A percentile compares a stretch with the other conserved stretches of the same genome.
Conservation (phyloP, 2,113 vertebrate genomes). For the Archocentrus centrarchus region DNA sequence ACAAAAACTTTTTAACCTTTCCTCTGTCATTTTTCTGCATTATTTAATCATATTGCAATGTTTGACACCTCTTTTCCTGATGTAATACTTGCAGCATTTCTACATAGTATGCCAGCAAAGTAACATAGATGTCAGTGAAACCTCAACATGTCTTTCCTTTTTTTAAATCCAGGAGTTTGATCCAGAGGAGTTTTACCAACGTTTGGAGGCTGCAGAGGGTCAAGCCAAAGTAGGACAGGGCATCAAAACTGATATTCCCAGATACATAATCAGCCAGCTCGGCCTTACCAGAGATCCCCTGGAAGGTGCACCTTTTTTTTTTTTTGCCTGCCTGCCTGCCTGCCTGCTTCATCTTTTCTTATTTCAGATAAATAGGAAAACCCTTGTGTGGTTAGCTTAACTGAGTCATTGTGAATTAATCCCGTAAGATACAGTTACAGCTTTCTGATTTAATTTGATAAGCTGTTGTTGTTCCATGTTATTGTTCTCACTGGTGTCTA, state of each 20-base stretch:
- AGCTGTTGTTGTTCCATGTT: neutral
- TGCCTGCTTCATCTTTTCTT: neutral
- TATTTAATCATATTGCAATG: neutral
- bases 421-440: neutral
- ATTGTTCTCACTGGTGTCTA: neutral
- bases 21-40: neutral
- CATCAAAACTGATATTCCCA: constrained; percentile 92
- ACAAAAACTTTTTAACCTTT: no score
- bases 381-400: neutral
- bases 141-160: neutral
- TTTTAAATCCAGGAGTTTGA: constrained; percentile 88
- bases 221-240: constrained; percentile 91
- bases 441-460: neutral
- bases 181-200: constrained; percentile 94
- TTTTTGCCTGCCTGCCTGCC: neutral
- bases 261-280: constrained; percentile 93
- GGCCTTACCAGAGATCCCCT: constrained; percentile 91
- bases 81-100: neutral
- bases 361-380: neutral
- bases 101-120: constrained; percentile 5
- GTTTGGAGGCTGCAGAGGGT: constrained; percentile 92
- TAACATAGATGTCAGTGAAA: neutral
- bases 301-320: constrained; percentile 80
- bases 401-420: neutral
- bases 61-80: neutral